Percentiles rank a stretch among this genome's conserved stretches.
These are phyloP conservation scores for Cacoxenus indagator DNA, from an alignment of 2,888 invertebrate genomes.

Conservation along the genomic window DNA sequence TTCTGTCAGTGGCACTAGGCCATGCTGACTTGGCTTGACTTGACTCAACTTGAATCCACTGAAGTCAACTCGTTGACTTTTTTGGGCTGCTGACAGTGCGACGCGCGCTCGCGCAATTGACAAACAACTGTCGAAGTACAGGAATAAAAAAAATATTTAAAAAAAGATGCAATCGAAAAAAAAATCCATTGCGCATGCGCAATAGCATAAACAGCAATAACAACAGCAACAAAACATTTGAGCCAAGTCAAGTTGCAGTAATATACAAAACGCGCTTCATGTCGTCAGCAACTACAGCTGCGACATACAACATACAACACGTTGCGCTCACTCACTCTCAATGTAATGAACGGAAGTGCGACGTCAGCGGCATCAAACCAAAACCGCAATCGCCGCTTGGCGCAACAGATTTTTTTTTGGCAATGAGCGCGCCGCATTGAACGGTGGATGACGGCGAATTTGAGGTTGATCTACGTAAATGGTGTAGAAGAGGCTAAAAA, in stretches of 20 bases:
- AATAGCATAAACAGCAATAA: slow-evolving; percentile 26
- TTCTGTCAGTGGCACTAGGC: no score
- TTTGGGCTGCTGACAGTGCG: slow-evolving; percentile 2
- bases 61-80: no score
- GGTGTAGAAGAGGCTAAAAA: slow-evolving; percentile 26
- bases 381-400: not conserved
- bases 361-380: not conserved
- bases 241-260: not conserved
- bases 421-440: slow-evolving; percentile 12
- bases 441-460: no score
- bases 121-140: slow-evolving; percentile 53
- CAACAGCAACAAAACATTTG: slow-evolving; percentile 1
- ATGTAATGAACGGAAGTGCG: slow-evolving; percentile 21
- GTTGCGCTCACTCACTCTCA: no score
- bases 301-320: slow-evolving; percentile 4
- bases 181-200: slow-evolving; percentile 52
- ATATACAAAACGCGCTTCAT: not conserved
- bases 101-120: slow-evolving; percentile 49
- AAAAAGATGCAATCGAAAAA: not conserved
- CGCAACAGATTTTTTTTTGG: slow-evolving; percentile 18
- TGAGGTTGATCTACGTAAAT: slow-evolving; percentile 7
- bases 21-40: slow-evolving; percentile 15
- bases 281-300: slow-evolving; percentile 2
- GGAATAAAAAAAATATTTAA: not conserved
- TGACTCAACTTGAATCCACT: not conserved